phyloP scores from a whole-genome alignment of 2,888 invertebrate species.

The Clivina fossor region DNA sequence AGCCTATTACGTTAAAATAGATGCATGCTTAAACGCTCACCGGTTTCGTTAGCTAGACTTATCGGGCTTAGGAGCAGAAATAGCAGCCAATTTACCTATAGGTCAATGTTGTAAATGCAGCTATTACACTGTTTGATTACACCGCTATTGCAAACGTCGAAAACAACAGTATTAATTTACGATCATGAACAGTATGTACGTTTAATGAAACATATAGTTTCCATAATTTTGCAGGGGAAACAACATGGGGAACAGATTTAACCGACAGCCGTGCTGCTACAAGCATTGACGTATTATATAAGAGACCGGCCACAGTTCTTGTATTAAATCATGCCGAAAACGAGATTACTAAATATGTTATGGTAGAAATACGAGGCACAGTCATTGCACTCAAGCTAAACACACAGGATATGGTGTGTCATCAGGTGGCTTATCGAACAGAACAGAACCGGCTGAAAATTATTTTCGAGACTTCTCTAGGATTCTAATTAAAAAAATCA shows the following conservation, averaged over 20 bases:
- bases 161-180: background rate
- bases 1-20: background rate
- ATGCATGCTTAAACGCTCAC: background rate
- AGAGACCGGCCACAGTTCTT: background rate
- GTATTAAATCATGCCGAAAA: background rate
- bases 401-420: conserved; percentile 2
- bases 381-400: background rate
- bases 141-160: conserved; percentile 6
- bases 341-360: conserved; percentile 4
- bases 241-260: background rate
- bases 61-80: conserved; percentile 8
- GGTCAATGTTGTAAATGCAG: conserved; percentile 21
- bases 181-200: background rate
- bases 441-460: conserved; percentile 12
- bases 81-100: background rate
- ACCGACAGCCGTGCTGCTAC: background rate
- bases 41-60: conserved; percentile 6
- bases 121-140: conserved; percentile 6
- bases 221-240: conserved; percentile 10
- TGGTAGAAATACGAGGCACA: conserved; percentile 1
- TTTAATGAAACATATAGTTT: conserved; percentile 5
- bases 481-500: conserved; percentile 9
- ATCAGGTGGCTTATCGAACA: background rate
- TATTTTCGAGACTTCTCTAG: conserved; percentile 11
- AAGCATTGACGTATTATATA: conserved; percentile 13